Conservation (phyloP, 2,797 vertebrate genomes). For the Carduelis carduelis region DNA sequence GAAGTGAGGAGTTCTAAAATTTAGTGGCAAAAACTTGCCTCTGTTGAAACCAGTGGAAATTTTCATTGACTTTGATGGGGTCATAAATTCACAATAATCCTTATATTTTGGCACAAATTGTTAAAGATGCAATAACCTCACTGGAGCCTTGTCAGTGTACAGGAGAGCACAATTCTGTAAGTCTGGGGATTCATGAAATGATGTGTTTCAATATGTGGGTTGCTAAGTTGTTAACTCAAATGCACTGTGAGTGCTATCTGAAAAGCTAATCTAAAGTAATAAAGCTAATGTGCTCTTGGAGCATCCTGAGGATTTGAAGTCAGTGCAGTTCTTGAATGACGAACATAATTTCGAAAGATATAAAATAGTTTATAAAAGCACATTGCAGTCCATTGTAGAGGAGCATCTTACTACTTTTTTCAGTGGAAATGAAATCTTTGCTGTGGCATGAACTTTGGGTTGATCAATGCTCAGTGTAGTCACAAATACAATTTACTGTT, state of each 20-base stretch:
- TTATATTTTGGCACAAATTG: background rate
- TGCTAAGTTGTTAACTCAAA: conserved; percentile 12
- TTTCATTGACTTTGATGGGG: background rate
- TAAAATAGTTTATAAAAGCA: background rate
- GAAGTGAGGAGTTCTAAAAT: background rate
- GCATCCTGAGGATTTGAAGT: conserved; percentile 15
- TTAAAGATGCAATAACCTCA: background rate
- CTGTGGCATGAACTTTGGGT: background rate
- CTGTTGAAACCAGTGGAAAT: background rate
- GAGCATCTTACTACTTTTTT: background rate
- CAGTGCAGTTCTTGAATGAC: background rate
- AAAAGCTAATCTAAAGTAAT: conserved; percentile 27
- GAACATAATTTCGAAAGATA: conserved; percentile 1
- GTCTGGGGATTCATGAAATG: background rate
- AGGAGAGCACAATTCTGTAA: background rate
- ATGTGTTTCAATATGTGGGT: background rate
- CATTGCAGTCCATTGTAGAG: background rate
- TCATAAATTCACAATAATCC: background rate
- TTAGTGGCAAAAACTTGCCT: background rate
- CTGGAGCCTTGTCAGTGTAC: background rate
- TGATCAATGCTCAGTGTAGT: background rate
- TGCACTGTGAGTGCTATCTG: background rate
- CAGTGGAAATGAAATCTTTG: conserved; percentile 1
- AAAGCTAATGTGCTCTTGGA: conserved; percentile 12
- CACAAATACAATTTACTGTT: conserved; percentile 4